Evolutionary conservation across 2,113 vertebrate genomes (phyloP), one percentile per base, ranked within the genome.

Genomic region (Upupa epops): DNA sequence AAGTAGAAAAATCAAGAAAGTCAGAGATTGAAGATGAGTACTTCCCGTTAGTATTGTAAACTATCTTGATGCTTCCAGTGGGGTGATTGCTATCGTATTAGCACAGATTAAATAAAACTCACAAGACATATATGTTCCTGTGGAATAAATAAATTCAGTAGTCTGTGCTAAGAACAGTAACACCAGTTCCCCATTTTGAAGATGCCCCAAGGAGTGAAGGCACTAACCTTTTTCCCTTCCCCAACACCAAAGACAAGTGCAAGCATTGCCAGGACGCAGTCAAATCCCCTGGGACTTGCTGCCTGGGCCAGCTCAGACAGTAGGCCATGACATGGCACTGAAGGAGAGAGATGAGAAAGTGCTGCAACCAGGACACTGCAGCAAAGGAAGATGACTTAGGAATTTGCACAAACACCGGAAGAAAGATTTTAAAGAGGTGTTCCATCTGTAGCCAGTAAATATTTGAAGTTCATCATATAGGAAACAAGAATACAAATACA

Each of bases 181-280:
- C 22, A 59, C 15, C 1, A 1, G 11, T 77, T 70, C 63, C 0
- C 10, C 51, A 9, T n/a, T 70, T 74, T 79, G 48, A 69, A 69
- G 72, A 73, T 19, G 5, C 5, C 14, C 31, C 31, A 36, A 54
- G 70, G 34, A 72, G 14, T 0, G 1, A 69, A 70, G 60, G 32
- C 17, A 25, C 19, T 69, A n/a, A 42, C n/a, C 36, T 59, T 48
- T 78, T 51, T 65, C 31, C 17, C 24, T 12, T 73, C 11, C 25
- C 9, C 17, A 28, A 26, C 18, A n/a, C n/a, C 26, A 74, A 48
- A 26, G 29, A 11, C 0, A 3, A 40, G 20, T 18, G 40, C 18
- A n/a, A 48, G 20, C 21, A 15, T 29, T 61, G 73, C 29, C 17
- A 58, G 61, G n/a, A n/a, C n/a, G n/a, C n/a, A n/a, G n/a, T n/a